These are phyloP conservation scores for Branchellion lobata DNA, from an alignment of 2,888 invertebrate species.

Conservation along the genomic window DNA sequence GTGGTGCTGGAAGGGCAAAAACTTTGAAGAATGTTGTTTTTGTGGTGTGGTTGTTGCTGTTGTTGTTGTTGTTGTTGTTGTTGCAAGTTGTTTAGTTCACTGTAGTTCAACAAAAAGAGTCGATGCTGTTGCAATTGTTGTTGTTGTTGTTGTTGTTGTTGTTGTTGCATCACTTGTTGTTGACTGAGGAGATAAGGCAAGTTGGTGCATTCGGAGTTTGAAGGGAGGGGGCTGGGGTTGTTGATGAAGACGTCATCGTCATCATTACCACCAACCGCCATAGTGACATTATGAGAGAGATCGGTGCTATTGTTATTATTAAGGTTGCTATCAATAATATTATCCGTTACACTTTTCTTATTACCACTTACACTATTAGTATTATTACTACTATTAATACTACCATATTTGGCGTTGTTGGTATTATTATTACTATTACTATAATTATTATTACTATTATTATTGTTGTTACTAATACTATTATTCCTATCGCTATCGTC, in stretches of 20 bases:
- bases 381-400: not conserved
- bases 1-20: not conserved
- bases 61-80: slow-evolving; percentile 4
- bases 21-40: not conserved
- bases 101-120: not conserved
- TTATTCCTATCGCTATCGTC: slow-evolving; percentile 14
- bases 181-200: too few species aligned
- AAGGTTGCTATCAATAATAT: not conserved
- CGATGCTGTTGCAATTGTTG: not conserved
- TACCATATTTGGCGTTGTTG: too few species aligned
- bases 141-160: too few species aligned
- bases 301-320: not conserved
- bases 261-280: not conserved
- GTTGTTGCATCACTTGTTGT: too few species aligned
- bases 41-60: not conserved
- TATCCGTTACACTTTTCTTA: not conserved
- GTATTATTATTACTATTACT: not conserved
- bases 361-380: not conserved
- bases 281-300: not conserved
- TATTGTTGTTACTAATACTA: not conserved
- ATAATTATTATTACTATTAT: not conserved
- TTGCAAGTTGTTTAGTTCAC: slow-evolving; percentile 1
- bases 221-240: not conserved
- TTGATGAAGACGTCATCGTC: not conserved
- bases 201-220: too few species aligned